These are phyloP conservation scores for Cacoxenus indagator DNA, from an alignment of 2,888 invertebrate genomes.

Conservation along the genomic window DNA sequence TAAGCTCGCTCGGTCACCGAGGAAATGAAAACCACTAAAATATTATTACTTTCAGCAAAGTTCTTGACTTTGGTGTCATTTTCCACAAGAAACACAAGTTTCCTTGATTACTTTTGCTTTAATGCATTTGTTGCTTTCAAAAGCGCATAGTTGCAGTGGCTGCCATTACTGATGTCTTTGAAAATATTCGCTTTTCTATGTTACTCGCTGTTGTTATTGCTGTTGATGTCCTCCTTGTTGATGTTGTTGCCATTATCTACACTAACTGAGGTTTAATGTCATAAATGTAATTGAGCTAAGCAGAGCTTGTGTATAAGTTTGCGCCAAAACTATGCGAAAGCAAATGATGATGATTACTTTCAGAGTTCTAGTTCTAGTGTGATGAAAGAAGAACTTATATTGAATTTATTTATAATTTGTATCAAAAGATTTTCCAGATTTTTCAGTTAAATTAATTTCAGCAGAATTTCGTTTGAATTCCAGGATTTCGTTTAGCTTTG, in stretches of 20 bases:
- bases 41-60: conserved; percentile 35
- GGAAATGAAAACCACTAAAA: conserved; percentile 37
- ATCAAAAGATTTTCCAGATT: no score
- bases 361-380: no score
- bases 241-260: not conserved
- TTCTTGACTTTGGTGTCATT: conserved; percentile 24
- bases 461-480: no score
- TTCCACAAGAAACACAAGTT: conserved; percentile 32
- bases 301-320: not conserved
- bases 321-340: not conserved
- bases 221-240: not conserved
- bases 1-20: conserved; percentile 24
- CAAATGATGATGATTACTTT: no score
- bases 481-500: no score
- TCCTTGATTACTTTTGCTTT: conserved; percentile 35
- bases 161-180: not conserved
- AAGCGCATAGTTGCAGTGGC: not conserved
- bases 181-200: not conserved
- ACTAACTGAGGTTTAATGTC: conserved; percentile 26
- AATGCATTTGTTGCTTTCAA: conserved; percentile 14
- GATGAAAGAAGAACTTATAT: no score
- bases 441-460: no score
- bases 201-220: not conserved
- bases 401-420: no score
- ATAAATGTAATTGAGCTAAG: conserved; percentile 37